These are phyloP conservation scores for Gymnocypris eckloni DNA, from an alignment of 2,797 vertebrate species.

Conservation along the genomic window DNA sequence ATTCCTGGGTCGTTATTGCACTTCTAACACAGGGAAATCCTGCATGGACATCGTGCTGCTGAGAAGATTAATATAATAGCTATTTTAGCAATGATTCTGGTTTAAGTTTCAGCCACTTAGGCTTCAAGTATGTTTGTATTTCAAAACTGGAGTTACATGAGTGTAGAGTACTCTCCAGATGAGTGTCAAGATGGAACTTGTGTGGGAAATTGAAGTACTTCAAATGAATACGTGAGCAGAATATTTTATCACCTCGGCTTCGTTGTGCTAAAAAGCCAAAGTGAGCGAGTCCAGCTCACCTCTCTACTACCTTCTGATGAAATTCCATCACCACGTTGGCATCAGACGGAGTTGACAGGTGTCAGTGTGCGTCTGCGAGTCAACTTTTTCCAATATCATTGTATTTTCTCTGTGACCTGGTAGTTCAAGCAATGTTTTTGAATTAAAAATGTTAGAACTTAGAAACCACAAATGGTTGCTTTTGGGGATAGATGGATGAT, in stretches of 20 bases:
- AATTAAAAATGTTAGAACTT: slow-evolving; percentile 24
- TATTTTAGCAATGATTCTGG: neutral
- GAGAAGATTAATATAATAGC: slow-evolving; percentile 3
- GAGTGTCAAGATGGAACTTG: slow-evolving; percentile 17
- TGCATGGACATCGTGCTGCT: neutral
- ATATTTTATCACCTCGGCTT: slow-evolving; percentile 17
- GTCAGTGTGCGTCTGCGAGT: neutral
- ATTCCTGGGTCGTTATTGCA: neutral
- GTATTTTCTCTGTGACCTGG: slow-evolving; percentile 15
- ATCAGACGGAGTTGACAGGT: slow-evolving; percentile 29
- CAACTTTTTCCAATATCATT: neutral
- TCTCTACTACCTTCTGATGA: slow-evolving; percentile 24
- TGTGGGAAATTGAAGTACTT: slow-evolving; percentile 15
- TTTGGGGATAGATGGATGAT: neutral
- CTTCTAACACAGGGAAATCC: neutral
- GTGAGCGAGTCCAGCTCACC: neutral
- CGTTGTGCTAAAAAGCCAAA: neutral
- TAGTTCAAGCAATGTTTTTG: neutral
- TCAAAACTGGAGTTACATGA: slow-evolving; percentile 14
- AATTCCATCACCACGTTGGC: slow-evolving; percentile 8
- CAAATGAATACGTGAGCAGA: neutral
- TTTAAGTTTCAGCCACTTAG: neutral
- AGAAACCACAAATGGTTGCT: neutral
- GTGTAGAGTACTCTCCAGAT: slow-evolving; percentile 11
- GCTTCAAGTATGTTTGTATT: slow-evolving; percentile 23